Percentiles rank a stretch among this genome's conserved stretches.
phyloP scores from a whole-genome alignment of 2,113 vertebrate species.

The Rousettus leschenaultii region DNA sequence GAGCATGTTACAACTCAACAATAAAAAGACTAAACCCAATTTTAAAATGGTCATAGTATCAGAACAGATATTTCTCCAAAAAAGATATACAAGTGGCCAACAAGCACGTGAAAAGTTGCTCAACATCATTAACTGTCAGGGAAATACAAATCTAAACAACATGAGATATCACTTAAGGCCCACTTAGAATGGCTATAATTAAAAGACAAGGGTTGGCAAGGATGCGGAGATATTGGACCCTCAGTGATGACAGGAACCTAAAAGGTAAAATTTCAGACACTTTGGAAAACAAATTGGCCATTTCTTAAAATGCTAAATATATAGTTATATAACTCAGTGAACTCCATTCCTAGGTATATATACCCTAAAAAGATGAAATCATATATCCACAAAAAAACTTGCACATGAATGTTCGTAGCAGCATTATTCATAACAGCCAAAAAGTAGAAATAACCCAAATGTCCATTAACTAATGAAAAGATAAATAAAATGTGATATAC shows the following conservation, averaged over 20 bases:
- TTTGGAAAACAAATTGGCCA: neutral
- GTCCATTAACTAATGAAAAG: neutral
- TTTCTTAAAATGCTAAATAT: neutral
- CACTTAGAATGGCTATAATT: neutral
- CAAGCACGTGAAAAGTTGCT: neutral
- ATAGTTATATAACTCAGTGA: neutral
- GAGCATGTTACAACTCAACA: neutral
- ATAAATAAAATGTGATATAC: neutral
- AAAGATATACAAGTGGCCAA: neutral
- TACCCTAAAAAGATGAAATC: neutral
- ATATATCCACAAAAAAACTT: neutral
- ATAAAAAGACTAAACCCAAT: neutral
- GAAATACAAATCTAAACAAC: neutral
- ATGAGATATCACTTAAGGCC: neutral
- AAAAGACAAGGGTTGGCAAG: neutral
- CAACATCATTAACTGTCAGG: neutral
- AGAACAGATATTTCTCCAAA: conserved; percentile 9
- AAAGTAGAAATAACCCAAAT: neutral
- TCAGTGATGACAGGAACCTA: neutral
- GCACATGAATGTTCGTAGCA: neutral
- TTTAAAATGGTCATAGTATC: neutral
- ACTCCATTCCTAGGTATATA: neutral
- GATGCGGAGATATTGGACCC: neutral
- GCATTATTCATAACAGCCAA: neutral
- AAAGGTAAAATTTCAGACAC: neutral